These are phyloP conservation scores for Tinea pellionella DNA, from an alignment of 2,888 invertebrate genomes.

Conservation along the genomic window DNA sequence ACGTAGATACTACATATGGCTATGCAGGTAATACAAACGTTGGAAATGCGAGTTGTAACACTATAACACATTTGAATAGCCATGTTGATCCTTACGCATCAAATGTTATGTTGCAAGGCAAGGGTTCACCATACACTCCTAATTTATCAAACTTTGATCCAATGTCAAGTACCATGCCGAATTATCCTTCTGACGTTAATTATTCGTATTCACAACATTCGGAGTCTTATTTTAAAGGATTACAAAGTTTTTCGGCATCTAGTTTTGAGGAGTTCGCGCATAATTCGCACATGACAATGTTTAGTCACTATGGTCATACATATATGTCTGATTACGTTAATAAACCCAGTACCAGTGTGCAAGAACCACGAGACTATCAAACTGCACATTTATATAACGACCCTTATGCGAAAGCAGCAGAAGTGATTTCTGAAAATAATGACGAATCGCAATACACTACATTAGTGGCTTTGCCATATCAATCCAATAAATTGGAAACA, in stretches of 20 bases:
- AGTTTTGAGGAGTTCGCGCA: conserved; percentile 68
- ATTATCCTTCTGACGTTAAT: conserved; percentile 58
- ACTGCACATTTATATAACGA: conserved; percentile 53
- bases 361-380: conserved; percentile 28
- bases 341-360: conserved; percentile 37
- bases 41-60: conserved; percentile 41
- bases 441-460: conserved; percentile 74
- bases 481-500: conserved; percentile 74
- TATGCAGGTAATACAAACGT: conserved; percentile 62
- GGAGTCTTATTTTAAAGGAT: conserved; percentile 43
- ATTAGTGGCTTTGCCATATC: conserved; percentile 73
- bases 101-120: conserved; percentile 47
- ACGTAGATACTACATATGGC: conserved; percentile 33
- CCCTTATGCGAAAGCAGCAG: conserved; percentile 48
- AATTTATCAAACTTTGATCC: conserved; percentile 36
- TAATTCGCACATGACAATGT: conserved; percentile 59
- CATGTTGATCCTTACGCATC: conserved; percentile 57
- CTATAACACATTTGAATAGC: conserved; percentile 43
- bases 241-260: conserved; percentile 60
- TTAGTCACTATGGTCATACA: conserved; percentile 61
- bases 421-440: conserved; percentile 52
- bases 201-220: conserved; percentile 49
- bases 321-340: conserved; percentile 56
- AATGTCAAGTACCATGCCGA: conserved; percentile 46
- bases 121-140: conserved; percentile 46